phyloP scores from a whole-genome alignment of 2,888 invertebrate genomes.

The Caenorhabditis wallacei region DNA sequence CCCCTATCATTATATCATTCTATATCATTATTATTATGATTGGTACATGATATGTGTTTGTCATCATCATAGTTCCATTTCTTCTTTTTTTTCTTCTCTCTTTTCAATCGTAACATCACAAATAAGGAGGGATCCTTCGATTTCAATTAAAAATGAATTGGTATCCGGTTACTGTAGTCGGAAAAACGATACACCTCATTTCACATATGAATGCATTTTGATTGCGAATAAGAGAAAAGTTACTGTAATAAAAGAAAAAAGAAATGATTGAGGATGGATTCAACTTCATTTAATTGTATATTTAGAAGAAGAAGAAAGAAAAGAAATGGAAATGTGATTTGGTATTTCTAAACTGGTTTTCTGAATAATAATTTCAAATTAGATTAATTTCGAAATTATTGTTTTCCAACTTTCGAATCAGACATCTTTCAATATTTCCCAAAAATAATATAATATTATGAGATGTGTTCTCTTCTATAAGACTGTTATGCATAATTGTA shows the following conservation, averaged over 20 bases:
- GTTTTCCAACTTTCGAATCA: too few species aligned
- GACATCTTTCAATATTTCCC: background rate
- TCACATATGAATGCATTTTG: constrained; percentile 46
- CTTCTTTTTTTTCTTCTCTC: background rate
- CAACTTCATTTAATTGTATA: constrained; percentile 13
- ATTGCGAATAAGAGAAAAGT: constrained; percentile 15
- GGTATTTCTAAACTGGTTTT: background rate
- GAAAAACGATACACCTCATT: constrained; percentile 51
- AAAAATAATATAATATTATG: background rate
- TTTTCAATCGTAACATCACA: constrained; percentile 8
- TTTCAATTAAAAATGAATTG: constrained; percentile 14
- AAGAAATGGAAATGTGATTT: background rate
- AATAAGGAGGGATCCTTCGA: constrained; percentile 12
- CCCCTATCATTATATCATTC: constrained; percentile 30
- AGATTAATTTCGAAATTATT: background rate
- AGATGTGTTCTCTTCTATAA: background rate
- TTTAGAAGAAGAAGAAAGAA: constrained; percentile 2
- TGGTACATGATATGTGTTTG: constrained; percentile 23
- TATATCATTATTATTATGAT: constrained; percentile 37
- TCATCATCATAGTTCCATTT: constrained; percentile 22
- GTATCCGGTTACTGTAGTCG: constrained; percentile 57
- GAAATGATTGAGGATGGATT: background rate
- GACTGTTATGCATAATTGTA: constrained; percentile 38
- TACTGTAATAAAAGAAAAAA: constrained; percentile 1
- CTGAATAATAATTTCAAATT: background rate